These are phyloP conservation scores for Octonoba sinensis DNA, from an alignment of 2,888 invertebrate species.

Conservation along the genomic window DNA sequence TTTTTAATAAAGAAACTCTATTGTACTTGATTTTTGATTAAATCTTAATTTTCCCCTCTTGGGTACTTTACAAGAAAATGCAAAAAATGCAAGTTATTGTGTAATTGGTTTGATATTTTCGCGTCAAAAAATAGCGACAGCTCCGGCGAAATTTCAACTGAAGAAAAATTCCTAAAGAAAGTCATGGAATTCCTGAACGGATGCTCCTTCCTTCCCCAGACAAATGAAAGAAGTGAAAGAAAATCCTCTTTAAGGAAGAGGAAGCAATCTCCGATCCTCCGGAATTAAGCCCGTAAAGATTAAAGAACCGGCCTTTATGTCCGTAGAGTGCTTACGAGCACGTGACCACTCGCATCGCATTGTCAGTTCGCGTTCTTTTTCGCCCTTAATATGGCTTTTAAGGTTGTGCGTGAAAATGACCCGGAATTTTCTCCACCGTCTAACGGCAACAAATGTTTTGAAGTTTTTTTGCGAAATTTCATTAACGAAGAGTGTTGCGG, in stretches of 20 bases:
- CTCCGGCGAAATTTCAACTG: no score
- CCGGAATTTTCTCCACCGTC: constrained; percentile 1
- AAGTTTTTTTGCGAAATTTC: background rate
- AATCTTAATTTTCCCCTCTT: no score
- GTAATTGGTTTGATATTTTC: no score
- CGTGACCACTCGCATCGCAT: constrained; percentile 32
- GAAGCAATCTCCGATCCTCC: constrained; percentile 13
- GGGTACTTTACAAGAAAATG: no score
- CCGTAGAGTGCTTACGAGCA: constrained; percentile 34
- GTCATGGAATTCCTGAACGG: no score
- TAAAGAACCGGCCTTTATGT: constrained; percentile 45
- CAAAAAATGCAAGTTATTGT: no score
- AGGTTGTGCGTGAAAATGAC: constrained; percentile 31
- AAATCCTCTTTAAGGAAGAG: constrained; percentile 30
- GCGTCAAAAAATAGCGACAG: no score
- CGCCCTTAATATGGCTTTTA: constrained; percentile 9
- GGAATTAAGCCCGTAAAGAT: constrained; percentile 40
- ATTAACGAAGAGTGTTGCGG: no score
- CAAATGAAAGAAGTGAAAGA: background rate
- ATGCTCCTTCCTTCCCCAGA: no score
- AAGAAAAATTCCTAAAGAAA: no score
- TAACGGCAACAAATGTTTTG: constrained; percentile 15
- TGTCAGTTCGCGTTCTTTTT: constrained; percentile 14
- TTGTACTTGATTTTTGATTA: no score
- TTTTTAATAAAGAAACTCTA: no score